These are phyloP conservation scores for Tenodera sinensis DNA, from an alignment of 2,888 invertebrate genomes.

Conservation along the genomic window DNA sequence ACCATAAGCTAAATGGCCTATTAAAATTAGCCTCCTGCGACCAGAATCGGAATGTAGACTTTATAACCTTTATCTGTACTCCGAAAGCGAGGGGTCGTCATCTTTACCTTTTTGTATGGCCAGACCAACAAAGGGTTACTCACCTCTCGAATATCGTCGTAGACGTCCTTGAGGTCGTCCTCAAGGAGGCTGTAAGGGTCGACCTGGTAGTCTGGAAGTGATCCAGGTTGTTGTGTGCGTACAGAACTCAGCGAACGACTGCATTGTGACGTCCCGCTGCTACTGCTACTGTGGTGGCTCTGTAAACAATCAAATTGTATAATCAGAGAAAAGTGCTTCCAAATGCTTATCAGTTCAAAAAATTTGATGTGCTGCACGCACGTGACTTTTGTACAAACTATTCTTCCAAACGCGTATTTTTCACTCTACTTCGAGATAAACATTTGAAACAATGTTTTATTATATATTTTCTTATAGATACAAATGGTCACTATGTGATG, in stretches of 20 bases:
- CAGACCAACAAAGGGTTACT: slow-evolving; percentile 35
- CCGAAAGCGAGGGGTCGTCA: neutral
- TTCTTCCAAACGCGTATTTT: too few relatives aligned
- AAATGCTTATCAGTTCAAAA: too few relatives aligned
- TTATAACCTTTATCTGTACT: neutral
- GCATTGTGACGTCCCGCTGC: neutral
- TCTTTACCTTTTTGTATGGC: neutral
- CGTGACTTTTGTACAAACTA: too few relatives aligned
- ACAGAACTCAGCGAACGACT: slow-evolving; percentile 54
- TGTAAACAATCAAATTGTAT: neutral
- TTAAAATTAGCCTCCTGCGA: neutral
- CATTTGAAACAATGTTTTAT: too few relatives aligned
- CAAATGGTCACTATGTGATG: too few relatives aligned
- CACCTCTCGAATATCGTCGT: slow-evolving; percentile 82
- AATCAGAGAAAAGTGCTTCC: neutral
- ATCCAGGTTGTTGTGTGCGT: slow-evolving; percentile 75
- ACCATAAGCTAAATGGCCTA: too few relatives aligned
- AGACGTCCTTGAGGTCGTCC: slow-evolving; percentile 82
- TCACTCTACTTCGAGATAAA: too few relatives aligned
- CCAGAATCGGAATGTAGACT: neutral
- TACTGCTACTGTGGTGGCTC: neutral
- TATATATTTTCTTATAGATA: too few relatives aligned
- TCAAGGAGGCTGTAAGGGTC: slow-evolving; percentile 85
- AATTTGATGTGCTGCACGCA: too few relatives aligned
- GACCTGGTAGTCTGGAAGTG: slow-evolving; percentile 68